Conservation (phyloP, 2,113 vertebrate genomes). For the Bungarus multicinctus region DNA sequence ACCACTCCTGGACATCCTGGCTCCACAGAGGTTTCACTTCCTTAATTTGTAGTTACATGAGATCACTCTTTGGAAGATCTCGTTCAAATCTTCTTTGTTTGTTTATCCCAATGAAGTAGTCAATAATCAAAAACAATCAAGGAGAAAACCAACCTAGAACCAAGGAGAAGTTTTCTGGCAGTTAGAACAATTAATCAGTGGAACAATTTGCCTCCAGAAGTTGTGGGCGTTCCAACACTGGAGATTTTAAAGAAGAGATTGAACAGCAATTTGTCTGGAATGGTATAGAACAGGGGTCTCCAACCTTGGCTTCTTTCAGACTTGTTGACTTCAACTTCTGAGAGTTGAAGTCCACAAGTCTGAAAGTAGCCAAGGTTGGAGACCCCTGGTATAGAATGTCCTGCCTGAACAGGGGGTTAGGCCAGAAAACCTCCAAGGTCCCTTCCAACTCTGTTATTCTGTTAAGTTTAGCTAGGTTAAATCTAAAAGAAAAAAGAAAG, state of each 20-base stretch:
- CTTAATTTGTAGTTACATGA: not conserved
- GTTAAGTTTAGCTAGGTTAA: not conserved
- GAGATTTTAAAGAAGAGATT: too few species aligned
- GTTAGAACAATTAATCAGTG: too few species aligned
- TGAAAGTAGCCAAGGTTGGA: too few species aligned
- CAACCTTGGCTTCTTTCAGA: too few species aligned
- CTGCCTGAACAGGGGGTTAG: not conserved
- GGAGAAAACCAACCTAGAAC: not conserved
- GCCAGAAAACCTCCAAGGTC: not conserved
- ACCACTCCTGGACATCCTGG: not conserved
- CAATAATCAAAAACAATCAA: not conserved
- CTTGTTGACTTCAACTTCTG: too few species aligned
- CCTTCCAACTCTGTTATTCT: not conserved
- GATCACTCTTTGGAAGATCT: rapidly evolving
- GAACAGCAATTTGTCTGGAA: too few species aligned
- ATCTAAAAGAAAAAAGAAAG: not conserved
- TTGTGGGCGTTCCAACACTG: too few species aligned
- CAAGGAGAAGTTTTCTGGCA: not conserved
- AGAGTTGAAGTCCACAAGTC: too few species aligned
- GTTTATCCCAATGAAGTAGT: not conserved
- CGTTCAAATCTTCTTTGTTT: not conserved
- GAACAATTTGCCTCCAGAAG: too few species aligned
- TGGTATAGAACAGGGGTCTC: not conserved
- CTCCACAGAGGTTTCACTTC: not conserved
- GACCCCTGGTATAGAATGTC: not conserved